Evolutionary conservation across 1,140 invertebrate genomes (phyloP).

Genomic region (Mercenaria mercenaria): DNA sequence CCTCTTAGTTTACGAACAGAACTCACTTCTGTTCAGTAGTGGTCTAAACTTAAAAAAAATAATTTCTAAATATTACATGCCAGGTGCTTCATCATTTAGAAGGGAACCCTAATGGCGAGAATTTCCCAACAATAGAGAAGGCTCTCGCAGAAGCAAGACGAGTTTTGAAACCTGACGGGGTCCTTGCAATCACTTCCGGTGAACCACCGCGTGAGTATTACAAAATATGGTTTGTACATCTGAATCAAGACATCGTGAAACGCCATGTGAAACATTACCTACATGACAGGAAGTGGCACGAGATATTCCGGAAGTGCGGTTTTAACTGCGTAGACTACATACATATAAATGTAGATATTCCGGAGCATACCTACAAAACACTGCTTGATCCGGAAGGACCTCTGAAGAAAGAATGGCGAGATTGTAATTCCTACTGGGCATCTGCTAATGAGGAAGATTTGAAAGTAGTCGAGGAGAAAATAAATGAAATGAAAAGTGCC

Average conservation of each 20-base stretch:
- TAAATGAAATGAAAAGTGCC: not conserved
- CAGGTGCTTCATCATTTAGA: conserved; percentile 54
- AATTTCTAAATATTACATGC: no score
- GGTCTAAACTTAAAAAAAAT: no score
- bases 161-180: not conserved
- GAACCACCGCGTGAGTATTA: not conserved
- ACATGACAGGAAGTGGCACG: conserved; percentile 4
- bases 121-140: conserved; percentile 1
- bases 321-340: not conserved
- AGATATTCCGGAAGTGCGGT: not conserved
- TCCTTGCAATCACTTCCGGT: conserved; percentile 1
- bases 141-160: conserved; percentile 6
- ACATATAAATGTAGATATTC: not conserved
- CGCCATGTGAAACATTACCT: not conserved
- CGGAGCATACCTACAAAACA: not conserved
- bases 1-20: no score
- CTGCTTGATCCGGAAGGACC: conserved; percentile 30
- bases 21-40: no score
- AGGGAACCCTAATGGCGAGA: not conserved
- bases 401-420: conserved; percentile 35
- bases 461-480: not conserved
- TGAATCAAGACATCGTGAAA: not conserved
- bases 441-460: conserved; percentile 17
- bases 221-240: conserved; percentile 13
- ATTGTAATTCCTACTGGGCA: conserved; percentile 38